A percentile compares a stretch with the other conserved stretches of the same genome.
Evolutionary conservation across 2,113 vertebrate genomes (phyloP).

Genomic region (Antennarius striatus): DNA sequence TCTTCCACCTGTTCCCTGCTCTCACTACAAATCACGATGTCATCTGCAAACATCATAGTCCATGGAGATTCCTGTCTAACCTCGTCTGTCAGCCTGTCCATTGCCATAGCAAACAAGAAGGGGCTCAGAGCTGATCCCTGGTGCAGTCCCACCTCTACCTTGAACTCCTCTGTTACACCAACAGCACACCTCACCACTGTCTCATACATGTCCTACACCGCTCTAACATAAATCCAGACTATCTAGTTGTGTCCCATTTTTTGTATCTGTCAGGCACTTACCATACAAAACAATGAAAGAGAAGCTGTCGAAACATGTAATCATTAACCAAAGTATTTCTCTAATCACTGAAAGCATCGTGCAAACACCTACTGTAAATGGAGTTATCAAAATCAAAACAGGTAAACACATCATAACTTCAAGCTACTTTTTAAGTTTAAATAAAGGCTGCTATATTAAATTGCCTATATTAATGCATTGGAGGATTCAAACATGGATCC

Average conservation of each 20-base stretch:
- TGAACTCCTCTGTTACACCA: no score
- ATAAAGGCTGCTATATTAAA: slow-evolving; percentile 4
- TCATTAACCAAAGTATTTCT: neutral
- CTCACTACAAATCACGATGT: no score
- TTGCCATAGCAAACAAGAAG: no score
- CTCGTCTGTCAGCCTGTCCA: no score
- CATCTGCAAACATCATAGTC: no score
- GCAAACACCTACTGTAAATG: slow-evolving; percentile 9
- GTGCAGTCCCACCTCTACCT: no score
- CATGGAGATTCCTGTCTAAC: no score
- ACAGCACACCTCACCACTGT: no score
- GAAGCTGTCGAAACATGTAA: slow-evolving; percentile 53
- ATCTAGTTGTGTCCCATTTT: slow-evolving; percentile 67
- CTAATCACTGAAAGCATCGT: neutral
- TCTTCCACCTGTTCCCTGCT: no score
- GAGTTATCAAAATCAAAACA: slow-evolving; percentile 9
- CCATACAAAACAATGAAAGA: slow-evolving; percentile 69
- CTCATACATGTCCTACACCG: no score
- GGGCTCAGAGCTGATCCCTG: no score
- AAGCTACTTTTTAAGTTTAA: neutral
- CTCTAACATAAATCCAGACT: slow-evolving; percentile 48
- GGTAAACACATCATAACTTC: slow-evolving; percentile 4
- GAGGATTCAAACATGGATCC: slow-evolving; percentile 9
- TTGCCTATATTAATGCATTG: slow-evolving; percentile 5
- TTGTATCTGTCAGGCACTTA: slow-evolving; percentile 67